A percentile compares a stretch with the other conserved stretches of the same genome.
Evolutionary conservation across 1,140 invertebrate species (phyloP).

Genomic region (Camponotus floridanus): DNA sequence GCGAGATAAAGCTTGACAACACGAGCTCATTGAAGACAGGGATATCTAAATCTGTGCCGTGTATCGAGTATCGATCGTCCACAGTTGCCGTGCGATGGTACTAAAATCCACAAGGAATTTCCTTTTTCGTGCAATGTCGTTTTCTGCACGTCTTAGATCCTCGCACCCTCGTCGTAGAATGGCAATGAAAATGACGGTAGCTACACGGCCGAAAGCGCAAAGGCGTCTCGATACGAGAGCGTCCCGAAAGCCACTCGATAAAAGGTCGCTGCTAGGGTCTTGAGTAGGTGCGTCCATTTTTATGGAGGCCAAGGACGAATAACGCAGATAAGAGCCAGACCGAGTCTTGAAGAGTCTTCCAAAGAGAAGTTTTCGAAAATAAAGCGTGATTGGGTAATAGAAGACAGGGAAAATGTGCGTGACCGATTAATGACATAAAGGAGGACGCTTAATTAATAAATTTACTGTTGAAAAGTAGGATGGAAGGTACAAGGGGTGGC

Average conservation of each 20-base stretch:
- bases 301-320: slow-evolving; percentile 69
- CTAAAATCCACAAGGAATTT: slow-evolving; percentile 66
- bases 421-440: slow-evolving; percentile 41
- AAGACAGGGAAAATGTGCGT: slow-evolving; percentile 1
- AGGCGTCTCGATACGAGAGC: slow-evolving; percentile 60
- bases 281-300: slow-evolving; percentile 66
- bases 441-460: slow-evolving; percentile 72
- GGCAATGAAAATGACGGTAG: slow-evolving; percentile 68
- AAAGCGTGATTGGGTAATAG: not conserved
- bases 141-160: slow-evolving; percentile 62
- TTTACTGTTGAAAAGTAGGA: slow-evolving; percentile 53
- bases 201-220: slow-evolving; percentile 38
- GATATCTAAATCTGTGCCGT: slow-evolving; percentile 12
- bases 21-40: slow-evolving; percentile 20
- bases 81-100: not conserved
- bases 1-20: slow-evolving; percentile 17
- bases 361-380: slow-evolving; percentile 3
- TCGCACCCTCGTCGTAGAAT: slow-evolving; percentile 52
- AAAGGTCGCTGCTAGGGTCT: slow-evolving; percentile 63
- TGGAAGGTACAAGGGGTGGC: slow-evolving; percentile 33
- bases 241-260: slow-evolving; percentile 68
- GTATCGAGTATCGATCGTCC: slow-evolving; percentile 55
- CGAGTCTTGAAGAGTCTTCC: not conserved
- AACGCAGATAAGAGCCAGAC: slow-evolving; percentile 61
- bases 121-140: slow-evolving; percentile 44